Evolutionary conservation across 2,888 invertebrate genomes (phyloP), one percentile per base, ranked within the genome.

Genomic region (Polyploca ridens): DNA sequence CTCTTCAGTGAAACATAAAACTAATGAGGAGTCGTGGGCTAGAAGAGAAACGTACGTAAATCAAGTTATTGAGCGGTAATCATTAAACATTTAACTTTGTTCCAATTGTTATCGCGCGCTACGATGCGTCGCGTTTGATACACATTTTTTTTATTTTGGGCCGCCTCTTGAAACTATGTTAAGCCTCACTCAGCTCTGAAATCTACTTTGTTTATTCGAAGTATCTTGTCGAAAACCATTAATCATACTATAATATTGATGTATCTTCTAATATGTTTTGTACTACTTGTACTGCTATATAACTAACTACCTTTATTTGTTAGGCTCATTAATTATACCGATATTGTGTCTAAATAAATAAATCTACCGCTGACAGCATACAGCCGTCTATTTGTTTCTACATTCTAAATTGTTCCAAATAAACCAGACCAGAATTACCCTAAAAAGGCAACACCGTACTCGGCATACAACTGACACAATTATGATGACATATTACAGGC

Each of bases 401-500:
- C 54, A 19, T 54, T 54, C 54, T 54, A 54, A 54, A 54, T 54
- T 54, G 54, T 54, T 54, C 54, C 54, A 19, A 49, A 49, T 49
- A 49, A 54, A 54, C 54, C 54, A 19, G 16, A 19, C 16, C 10
- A 54, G 19, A 10, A 54, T 54, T 54, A 54, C 54, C 54, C 19
- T 54, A 54, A 54, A 54, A 54, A 54, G 54, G 38, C 59, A 60
- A 10, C 5, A 60, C 35, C 59, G 16, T 60, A 60, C 38, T 19
- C 11, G 16, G 59, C 27, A 41, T 44, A 61, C 38, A 27, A 41
- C 41, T 54, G 54, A 60, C 16, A 35, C 16, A 60, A 19, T 41
- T 62, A 35, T 62, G 58, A 46, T 46, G 6, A 27, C 27, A 60
- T 38, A 63, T 89, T 88, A 19, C 90, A 94, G 97, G 74, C 97